Conservation (phyloP, 2,797 vertebrate genomes). For the Paramormyrops hopkinsi region DNA sequence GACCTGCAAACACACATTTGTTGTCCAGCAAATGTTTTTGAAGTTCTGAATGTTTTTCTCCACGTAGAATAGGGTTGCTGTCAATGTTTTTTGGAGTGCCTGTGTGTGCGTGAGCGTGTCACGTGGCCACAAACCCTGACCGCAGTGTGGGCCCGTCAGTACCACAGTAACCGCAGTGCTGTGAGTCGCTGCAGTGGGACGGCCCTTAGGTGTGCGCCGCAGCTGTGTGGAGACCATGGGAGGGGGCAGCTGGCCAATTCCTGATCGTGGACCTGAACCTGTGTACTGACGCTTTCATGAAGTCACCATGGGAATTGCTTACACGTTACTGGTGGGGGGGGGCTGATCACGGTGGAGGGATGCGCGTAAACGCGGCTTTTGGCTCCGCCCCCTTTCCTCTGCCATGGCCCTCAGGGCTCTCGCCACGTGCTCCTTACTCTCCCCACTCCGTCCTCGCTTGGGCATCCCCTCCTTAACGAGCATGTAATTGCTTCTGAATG, state of each 20-base stretch:
- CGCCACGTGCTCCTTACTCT: not conserved
- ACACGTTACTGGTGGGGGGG: not conserved
- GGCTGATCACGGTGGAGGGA: not conserved
- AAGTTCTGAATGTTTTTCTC: not conserved
- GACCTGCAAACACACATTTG: not conserved
- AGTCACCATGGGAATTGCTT: not conserved
- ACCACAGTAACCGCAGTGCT: not conserved
- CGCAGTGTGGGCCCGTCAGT: not conserved
- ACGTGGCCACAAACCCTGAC: not conserved
- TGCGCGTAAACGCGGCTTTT: not conserved
- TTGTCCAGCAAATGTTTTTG: not conserved
- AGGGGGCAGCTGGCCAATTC: not conserved
- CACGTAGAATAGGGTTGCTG: not conserved
- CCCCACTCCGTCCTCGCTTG: not conserved
- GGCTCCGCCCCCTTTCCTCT: not conserved
- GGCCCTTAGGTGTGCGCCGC: not conserved
- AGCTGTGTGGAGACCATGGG: not conserved
- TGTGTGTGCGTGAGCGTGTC: not conserved
- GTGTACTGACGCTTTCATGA: not conserved
- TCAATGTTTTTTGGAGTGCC: not conserved
- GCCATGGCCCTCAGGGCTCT: not conserved
- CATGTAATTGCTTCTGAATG: conserved; percentile 5
- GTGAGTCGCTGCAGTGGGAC: not conserved
- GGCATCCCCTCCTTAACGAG: not conserved
- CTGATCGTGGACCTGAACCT: not conserved